Conservation (phyloP, 2,888 invertebrate species). For the Dascillus cervinus region DNA sequence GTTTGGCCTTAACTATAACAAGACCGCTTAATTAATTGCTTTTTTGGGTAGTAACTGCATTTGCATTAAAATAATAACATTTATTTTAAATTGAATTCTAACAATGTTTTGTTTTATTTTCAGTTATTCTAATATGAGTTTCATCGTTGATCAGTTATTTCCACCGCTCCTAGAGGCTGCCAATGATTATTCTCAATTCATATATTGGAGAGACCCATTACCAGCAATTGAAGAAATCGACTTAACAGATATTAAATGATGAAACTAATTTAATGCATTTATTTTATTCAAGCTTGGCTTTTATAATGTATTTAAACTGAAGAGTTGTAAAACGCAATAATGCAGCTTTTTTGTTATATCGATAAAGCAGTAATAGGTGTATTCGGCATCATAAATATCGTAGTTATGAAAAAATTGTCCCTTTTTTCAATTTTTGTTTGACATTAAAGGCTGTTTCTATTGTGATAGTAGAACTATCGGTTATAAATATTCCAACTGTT, state of each 20-base stretch:
- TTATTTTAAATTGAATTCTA: slow-evolving; percentile 8
- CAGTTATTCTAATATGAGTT: slow-evolving; percentile 92
- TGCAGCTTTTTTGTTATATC: neutral
- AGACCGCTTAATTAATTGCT: too few species aligned
- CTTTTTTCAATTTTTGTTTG: slow-evolving; percentile 1
- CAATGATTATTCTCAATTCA: slow-evolving; percentile 75
- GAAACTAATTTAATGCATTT: neutral
- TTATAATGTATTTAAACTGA: neutral
- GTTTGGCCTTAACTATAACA: too few species aligned
- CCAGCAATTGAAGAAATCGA: slow-evolving; percentile 39
- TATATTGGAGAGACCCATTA: slow-evolving; percentile 90
- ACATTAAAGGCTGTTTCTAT: slow-evolving; percentile 4
- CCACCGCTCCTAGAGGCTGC: slow-evolving; percentile 67
- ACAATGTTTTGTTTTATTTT: slow-evolving; percentile 31
- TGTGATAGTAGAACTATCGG: slow-evolving; percentile 6
- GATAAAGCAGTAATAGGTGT: neutral
- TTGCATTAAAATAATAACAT: slow-evolving; percentile 5
- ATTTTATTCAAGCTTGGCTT: neutral
- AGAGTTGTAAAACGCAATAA: neutral
- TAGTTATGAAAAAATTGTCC: neutral
- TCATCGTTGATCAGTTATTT: slow-evolving; percentile 93
- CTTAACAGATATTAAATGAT: neutral
- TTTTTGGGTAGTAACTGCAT: slow-evolving; percentile 8
- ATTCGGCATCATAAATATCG: neutral
- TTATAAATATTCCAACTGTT: slow-evolving; percentile 5